Percentiles rank a stretch among this genome's conserved stretches.
Evolutionary conservation across 2,113 vertebrate genomes (phyloP).

Genomic region (Paramormyrops kingsleyae): DNA sequence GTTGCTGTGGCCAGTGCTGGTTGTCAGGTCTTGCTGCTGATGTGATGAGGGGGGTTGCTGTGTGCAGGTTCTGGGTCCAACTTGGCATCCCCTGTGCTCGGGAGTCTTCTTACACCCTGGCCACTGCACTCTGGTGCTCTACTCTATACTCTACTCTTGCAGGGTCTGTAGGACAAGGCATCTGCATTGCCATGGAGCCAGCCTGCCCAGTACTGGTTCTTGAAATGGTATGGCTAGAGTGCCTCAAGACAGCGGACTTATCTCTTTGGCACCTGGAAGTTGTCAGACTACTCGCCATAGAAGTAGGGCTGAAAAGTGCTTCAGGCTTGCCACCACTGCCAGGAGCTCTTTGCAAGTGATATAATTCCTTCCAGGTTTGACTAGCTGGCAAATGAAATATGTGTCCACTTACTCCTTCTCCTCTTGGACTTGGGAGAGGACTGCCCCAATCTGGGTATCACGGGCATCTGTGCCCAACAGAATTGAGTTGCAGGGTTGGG

Average conservation of each 20-base stretch:
- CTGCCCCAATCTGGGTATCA: not conserved
- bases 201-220: not conserved
- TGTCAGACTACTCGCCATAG: not conserved
- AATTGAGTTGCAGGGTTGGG: not conserved
- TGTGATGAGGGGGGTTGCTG: not conserved
- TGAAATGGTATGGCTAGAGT: not conserved
- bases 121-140: not conserved
- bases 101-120: not conserved
- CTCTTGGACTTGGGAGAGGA: not conserved
- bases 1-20: not conserved
- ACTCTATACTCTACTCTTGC: not conserved
- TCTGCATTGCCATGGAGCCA: not conserved
- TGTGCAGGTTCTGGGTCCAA: not conserved
- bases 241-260: not conserved
- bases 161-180: not conserved
- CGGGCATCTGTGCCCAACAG: no score
- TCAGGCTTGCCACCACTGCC: not conserved
- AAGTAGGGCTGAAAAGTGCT: not conserved
- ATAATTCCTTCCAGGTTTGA: not conserved
- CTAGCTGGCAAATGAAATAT: not conserved
- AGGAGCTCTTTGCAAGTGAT: not conserved
- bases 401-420: not conserved
- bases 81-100: not conserved
- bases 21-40: not conserved
- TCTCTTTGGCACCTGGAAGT: slow-evolving; percentile 2